Conservation (phyloP, 1,140 invertebrate species). For the Thaumatotibia leucotreta region DNA sequence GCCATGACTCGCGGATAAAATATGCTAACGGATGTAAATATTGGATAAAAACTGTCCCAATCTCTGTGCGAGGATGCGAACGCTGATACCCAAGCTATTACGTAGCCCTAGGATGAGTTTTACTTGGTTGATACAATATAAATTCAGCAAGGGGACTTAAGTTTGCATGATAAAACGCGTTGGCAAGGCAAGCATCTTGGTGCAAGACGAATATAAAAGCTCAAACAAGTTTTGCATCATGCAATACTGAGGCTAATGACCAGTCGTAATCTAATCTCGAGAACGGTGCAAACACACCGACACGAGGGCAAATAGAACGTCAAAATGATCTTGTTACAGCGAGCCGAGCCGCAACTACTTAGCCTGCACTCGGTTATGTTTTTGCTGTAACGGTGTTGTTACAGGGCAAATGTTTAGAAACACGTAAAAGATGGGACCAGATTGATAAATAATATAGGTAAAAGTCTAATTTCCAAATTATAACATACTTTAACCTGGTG, state of each 20-base stretch:
- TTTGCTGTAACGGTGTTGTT: conserved; percentile 21
- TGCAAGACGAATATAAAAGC: conserved; percentile 18
- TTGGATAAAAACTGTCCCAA: background rate
- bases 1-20: background rate
- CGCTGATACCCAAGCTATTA: background rate
- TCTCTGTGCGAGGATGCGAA: background rate
- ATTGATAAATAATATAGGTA: too few species aligned
- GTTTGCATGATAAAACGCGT: background rate
- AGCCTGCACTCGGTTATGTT: background rate
- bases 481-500: too few species aligned
- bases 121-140: background rate
- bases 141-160: background rate
- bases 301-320: conserved; percentile 18
- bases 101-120: background rate
- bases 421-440: too few species aligned
- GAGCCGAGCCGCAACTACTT: background rate
- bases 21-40: background rate
- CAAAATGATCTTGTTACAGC: conserved; percentile 28
- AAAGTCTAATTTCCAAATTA: too few species aligned
- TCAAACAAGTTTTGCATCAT: conserved; percentile 37
- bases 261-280: conserved; percentile 58
- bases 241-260: conserved; percentile 47
- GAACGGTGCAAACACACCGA: conserved; percentile 21
- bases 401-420: too few species aligned
- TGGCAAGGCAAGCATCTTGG: background rate